Conservation (phyloP, 2,888 invertebrate species). For the Platycnemis pennipes region DNA sequence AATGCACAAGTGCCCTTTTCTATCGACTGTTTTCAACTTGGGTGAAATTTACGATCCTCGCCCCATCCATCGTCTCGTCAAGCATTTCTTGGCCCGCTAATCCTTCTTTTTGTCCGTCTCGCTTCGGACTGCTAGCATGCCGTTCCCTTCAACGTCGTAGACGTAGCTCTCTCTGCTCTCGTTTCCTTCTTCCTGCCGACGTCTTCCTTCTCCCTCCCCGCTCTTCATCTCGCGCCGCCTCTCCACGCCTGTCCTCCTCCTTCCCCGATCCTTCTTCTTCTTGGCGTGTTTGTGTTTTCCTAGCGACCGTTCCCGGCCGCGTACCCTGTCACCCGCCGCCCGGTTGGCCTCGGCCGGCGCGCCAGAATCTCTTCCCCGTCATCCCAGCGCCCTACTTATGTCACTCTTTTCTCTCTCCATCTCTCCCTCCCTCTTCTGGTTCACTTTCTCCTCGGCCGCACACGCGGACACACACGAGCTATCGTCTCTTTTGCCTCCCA, state of each 20-base stretch:
- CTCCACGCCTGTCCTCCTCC: not conserved
- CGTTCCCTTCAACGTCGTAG: slow-evolving; percentile 6
- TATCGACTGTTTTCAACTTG: not conserved
- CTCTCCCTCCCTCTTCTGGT: not conserved
- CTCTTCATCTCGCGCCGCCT: not conserved
- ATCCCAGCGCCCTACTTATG: not conserved
- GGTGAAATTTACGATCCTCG: not conserved
- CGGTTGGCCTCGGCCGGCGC: not conserved
- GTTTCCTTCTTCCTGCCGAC: not conserved
- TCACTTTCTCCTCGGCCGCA: not conserved
- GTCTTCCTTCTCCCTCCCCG: not conserved
- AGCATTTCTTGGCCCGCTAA: slow-evolving; percentile 1
- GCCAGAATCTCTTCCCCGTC: not conserved
- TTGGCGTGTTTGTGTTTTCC: not conserved
- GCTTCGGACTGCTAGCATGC: not conserved
- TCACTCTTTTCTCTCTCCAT: not conserved
- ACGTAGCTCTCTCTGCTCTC: too few species aligned
- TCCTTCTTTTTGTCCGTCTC: slow-evolving; percentile 3
- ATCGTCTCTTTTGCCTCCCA: not conserved
- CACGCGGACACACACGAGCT: too few species aligned
- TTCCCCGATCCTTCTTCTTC: not conserved
- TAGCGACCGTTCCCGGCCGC: not conserved
- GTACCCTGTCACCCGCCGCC: not conserved
- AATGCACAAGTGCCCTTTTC: not conserved
- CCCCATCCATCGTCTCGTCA: not conserved